Percentiles rank a stretch among this genome's conserved stretches.
These are phyloP conservation scores for Oreochromis tanganicae DNA, from an alignment of 2,113 vertebrate genomes.

Conservation along the genomic window DNA sequence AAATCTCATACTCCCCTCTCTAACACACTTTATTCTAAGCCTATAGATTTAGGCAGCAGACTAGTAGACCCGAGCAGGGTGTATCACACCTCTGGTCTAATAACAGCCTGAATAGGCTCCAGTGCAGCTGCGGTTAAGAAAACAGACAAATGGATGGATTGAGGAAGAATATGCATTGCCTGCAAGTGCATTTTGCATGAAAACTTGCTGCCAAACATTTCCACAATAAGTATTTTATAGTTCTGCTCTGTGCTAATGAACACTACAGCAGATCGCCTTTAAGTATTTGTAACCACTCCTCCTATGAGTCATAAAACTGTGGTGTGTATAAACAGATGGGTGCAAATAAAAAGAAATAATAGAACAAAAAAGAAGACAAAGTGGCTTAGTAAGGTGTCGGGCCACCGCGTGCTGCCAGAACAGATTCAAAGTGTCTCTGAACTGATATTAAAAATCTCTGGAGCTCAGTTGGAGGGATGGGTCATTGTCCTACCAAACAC, in stretches of 20 bases:
- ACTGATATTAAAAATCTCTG: neutral
- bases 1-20: neutral
- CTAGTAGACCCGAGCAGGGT: neutral
- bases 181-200: neutral
- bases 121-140: neutral
- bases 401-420: neutral
- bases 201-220: neutral
- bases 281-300: neutral
- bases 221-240: neutral
- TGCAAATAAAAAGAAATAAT: neutral
- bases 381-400: neutral
- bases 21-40: neutral
- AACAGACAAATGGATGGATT: neutral
- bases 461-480: neutral
- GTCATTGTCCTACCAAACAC: neutral
- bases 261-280: neutral
- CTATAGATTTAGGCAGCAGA: neutral
- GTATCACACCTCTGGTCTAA: neutral
- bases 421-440: neutral
- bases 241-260: neutral
- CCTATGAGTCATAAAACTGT: neutral
- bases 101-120: neutral
- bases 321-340: neutral
- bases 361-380: neutral
- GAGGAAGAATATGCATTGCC: neutral